A percentile compares a stretch with the other conserved stretches of the same genome.
These are phyloP conservation scores for Zaprionus inermis DNA, from an alignment of 1,140 invertebrate species.

Conservation along the genomic window DNA sequence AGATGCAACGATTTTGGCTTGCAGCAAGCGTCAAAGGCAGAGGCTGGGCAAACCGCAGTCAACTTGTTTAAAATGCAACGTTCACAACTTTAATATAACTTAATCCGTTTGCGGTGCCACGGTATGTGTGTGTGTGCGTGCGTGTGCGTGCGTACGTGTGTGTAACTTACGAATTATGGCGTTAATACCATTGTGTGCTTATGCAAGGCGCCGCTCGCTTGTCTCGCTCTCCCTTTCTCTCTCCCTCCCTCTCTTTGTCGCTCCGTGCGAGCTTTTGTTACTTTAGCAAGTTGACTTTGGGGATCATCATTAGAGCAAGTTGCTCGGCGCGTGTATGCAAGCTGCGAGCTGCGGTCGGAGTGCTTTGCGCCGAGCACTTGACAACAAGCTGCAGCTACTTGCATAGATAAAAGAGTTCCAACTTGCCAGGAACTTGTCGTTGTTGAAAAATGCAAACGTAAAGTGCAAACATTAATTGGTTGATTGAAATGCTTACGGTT, in stretches of 20 bases:
- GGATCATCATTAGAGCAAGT: slow-evolving; percentile 72
- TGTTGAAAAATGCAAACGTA: neutral
- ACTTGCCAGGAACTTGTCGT: neutral
- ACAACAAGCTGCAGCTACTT: slow-evolving; percentile 25
- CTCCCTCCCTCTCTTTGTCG: neutral
- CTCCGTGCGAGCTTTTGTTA: slow-evolving; percentile 55
- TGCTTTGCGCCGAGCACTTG: slow-evolving; percentile 37
- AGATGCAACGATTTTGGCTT: slow-evolving; percentile 27
- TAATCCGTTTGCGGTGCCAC: slow-evolving; percentile 65
- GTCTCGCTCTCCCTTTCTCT: neutral
- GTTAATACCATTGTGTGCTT: slow-evolving; percentile 77
- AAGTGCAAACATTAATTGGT: slow-evolving; percentile 10
- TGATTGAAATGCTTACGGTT: slow-evolving; percentile 10
- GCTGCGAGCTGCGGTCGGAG: slow-evolving; percentile 37
- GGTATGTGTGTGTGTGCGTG: slow-evolving; percentile 10
- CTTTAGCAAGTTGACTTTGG: slow-evolving; percentile 79
- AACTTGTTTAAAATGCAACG: slow-evolving; percentile 59
- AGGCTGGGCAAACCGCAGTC: slow-evolving; percentile 19
- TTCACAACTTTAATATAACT: slow-evolving; percentile 76
- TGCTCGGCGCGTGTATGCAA: slow-evolving; percentile 14
- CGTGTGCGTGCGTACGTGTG: slow-evolving; percentile 24
- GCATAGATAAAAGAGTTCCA: slow-evolving; percentile 1
- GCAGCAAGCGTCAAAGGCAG: slow-evolving; percentile 49
- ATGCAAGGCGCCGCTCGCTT: slow-evolving; percentile 32
- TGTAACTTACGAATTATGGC: slow-evolving; percentile 77